phyloP scores from a whole-genome alignment of 2,888 invertebrate genomes.

The Cheilosia pagana region DNA sequence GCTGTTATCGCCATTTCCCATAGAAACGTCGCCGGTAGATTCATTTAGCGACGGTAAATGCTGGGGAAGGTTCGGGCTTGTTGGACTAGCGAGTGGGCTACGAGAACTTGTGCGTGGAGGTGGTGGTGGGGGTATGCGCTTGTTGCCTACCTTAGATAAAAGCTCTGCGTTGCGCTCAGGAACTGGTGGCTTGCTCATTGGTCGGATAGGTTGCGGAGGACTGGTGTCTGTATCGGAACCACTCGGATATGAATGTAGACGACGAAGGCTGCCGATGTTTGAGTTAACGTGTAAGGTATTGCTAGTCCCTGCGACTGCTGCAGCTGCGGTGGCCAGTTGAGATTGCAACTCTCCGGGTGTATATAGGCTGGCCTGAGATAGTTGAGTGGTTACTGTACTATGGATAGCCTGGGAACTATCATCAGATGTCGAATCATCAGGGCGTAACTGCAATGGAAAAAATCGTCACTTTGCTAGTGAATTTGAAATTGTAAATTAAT shows the following conservation, averaged over 20 bases:
- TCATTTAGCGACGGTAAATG: slow-evolving; percentile 84
- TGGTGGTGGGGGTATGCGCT: slow-evolving; percentile 94
- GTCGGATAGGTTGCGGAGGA: slow-evolving; percentile 88
- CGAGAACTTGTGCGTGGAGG: slow-evolving; percentile 96
- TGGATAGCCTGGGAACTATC: slow-evolving; percentile 83
- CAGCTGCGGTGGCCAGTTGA: slow-evolving; percentile 74
- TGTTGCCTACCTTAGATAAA: slow-evolving; percentile 88
- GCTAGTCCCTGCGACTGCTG: slow-evolving; percentile 83
- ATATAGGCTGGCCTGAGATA: slow-evolving; percentile 83
- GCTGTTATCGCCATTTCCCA: slow-evolving; percentile 76
- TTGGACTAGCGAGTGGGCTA: slow-evolving; percentile 93
- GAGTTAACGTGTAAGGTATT: slow-evolving; percentile 79
- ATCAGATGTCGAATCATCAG: slow-evolving; percentile 83
- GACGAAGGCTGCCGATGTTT: slow-evolving; percentile 86
- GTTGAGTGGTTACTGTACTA: slow-evolving; percentile 83
- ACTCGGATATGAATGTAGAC: slow-evolving; percentile 93
- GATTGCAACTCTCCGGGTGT: slow-evolving; percentile 78
- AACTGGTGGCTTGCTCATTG: slow-evolving; percentile 90
- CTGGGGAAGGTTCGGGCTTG: slow-evolving; percentile 88
- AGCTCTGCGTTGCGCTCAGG: slow-evolving; percentile 92
- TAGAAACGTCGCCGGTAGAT: slow-evolving; percentile 78
- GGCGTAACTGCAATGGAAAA: slow-evolving; percentile 79
- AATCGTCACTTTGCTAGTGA: too few relatives aligned
- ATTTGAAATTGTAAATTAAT: too few relatives aligned
- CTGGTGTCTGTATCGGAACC: slow-evolving; percentile 92